Evolutionary conservation across 2,888 invertebrate species (phyloP).

Genomic region (Acleris sparsana): DNA sequence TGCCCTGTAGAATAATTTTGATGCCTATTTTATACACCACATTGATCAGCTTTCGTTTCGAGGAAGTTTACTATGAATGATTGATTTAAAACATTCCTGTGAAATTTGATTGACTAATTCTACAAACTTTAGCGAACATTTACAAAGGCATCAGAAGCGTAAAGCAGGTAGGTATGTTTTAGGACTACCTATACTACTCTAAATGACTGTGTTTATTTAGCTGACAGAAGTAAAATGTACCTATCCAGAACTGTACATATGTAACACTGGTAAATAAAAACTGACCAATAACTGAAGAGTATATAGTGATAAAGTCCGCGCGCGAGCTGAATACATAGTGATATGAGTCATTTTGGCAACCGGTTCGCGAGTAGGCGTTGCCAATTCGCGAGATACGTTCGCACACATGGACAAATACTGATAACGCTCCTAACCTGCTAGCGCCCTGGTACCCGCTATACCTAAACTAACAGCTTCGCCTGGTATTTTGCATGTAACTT

Average conservation of each 20-base stretch:
- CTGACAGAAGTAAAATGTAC: slow-evolving; percentile 21
- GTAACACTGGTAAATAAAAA: slow-evolving; percentile 2
- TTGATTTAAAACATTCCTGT: slow-evolving; percentile 2
- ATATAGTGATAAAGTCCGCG: slow-evolving; percentile 33
- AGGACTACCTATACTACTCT: neutral
- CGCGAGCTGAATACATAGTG: slow-evolving; percentile 39
- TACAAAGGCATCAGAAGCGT: slow-evolving; percentile 54
- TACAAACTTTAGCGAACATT: slow-evolving; percentile 51
- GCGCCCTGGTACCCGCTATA: slow-evolving; percentile 60
- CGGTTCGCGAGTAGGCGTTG: slow-evolving; percentile 70
- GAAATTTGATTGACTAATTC: slow-evolving; percentile 38
- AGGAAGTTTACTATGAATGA: neutral
- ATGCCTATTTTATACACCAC: too few species aligned
- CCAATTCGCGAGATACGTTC: slow-evolving; percentile 59
- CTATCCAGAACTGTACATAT: slow-evolving; percentile 5
- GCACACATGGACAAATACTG: slow-evolving; percentile 44
- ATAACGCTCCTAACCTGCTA: slow-evolving; percentile 54
- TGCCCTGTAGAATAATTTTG: too few species aligned
- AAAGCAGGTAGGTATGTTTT: slow-evolving; percentile 43
- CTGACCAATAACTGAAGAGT: slow-evolving; percentile 25
- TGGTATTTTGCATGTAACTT: slow-evolving; percentile 3
- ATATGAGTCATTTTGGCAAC: slow-evolving; percentile 75
- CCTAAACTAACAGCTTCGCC: slow-evolving; percentile 41
- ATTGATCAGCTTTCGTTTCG: too few species aligned
- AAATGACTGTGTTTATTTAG: slow-evolving; percentile 34